Evolutionary conservation across 2,888 invertebrate genomes (phyloP), one percentile per base, ranked within the genome.

Genomic region (Rotaria socialis): DNA sequence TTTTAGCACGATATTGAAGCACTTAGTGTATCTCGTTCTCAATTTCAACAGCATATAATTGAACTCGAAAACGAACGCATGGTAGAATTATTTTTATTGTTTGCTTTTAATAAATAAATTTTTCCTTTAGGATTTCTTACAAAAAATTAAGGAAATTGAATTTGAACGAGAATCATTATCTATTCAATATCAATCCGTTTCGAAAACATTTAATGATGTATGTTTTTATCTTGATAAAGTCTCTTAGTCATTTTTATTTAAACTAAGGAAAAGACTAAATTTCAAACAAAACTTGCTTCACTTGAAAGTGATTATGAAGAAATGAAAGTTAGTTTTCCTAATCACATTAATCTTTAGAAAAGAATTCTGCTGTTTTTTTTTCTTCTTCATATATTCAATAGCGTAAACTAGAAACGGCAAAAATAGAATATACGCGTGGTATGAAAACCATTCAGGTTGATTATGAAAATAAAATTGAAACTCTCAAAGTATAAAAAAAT

Each of bases 251-350:
- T 74, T 74, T 16, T 74, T 41, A 41, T 41, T 24, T 74, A 22
- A 16, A 52, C 8, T 16, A 22, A 80, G 75, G 80, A 80, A 5
- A 80, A 80, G 19, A 80, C 47, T 11, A 80, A 80, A 47, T 80
- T 43, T 47, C 80, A 80, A 47, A 47, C 80, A 47, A 80, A 80
- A 80, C 47, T 80, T 43, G 80, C 47, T 43, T 47, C 80, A 47
- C 24, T 80, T 47, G 80, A 80, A 80, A 80, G 80, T 47, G 80
- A 80, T 80, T 80, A 80, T 47, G 80, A 80, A 41, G 80, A 80
- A 47, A 24, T 80, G 24, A 80, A 47, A 14, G 80, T 80, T 43
- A 47, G 43, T 80, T 22, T 11, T 47, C 1, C 0, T 43, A 5
- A 80, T 80, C 1, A 24, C 35, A 43, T 43, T 24, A 22, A 24